Conservation (phyloP, 2,797 vertebrate genomes). For the Labeo calbasu region DNA sequence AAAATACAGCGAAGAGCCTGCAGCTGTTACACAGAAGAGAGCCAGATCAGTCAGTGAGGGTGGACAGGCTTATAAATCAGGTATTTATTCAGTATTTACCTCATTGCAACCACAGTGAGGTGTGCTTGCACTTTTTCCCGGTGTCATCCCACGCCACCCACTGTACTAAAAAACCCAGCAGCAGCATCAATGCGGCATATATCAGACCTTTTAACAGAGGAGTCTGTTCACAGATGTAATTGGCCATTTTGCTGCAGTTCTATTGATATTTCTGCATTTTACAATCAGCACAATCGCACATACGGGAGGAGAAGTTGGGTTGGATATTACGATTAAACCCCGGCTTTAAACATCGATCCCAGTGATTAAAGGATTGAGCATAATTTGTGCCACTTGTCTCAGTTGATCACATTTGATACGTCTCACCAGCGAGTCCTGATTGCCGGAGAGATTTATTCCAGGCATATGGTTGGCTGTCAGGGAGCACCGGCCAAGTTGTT, state of each 20-base stretch:
- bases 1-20: neutral
- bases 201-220: slow-evolving; percentile 31
- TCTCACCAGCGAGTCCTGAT: slow-evolving; percentile 7
- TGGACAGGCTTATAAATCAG: slow-evolving; percentile 6
- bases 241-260: slow-evolving; percentile 29
- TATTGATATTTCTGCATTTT: slow-evolving; percentile 15
- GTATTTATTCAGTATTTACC: slow-evolving; percentile 29
- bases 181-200: slow-evolving; percentile 22
- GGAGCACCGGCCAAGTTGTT: slow-evolving; percentile 23
- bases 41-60: neutral
- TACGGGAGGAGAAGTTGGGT: neutral
- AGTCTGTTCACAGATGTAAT: slow-evolving; percentile 15
- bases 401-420: slow-evolving; percentile 35
- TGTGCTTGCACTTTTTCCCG: slow-evolving; percentile 27
- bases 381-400: slow-evolving; percentile 16
- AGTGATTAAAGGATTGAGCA: slow-evolving; percentile 23
- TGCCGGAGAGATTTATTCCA: slow-evolving; percentile 20
- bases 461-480: slow-evolving; percentile 34
- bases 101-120: slow-evolving; percentile 27
- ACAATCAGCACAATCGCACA: slow-evolving; percentile 13
- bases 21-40: neutral
- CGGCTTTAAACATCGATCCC: slow-evolving; percentile 22
- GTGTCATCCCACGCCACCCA: slow-evolving; percentile 19
- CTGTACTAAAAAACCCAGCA: slow-evolving; percentile 4
- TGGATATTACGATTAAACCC: slow-evolving; percentile 8